Conservation (phyloP, 1,140 invertebrate species). For the Platorchestia sp. region DNA sequence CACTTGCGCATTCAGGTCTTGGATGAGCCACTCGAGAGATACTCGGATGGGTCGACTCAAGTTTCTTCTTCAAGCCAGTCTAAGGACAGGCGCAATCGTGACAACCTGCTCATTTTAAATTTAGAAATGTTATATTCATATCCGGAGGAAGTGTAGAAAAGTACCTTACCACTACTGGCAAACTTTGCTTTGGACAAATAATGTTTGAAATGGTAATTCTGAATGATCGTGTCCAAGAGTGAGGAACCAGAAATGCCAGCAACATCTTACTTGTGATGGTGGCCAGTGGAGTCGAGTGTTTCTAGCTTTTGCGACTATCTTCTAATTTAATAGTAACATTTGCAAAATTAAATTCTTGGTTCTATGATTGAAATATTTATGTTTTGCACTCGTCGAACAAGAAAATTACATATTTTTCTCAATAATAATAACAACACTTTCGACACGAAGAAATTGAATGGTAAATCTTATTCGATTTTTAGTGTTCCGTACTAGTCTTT, state of each 20-base stretch:
- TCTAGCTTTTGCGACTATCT: not conserved
- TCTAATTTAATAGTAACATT: not conserved
- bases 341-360: no score
- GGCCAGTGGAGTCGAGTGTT: not conserved
- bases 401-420: no score
- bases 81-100: not conserved
- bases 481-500: no score
- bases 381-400: no score
- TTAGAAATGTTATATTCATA: not conserved
- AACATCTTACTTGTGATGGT: not conserved
- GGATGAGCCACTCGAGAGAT: slow-evolving; percentile 35
- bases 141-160: not conserved
- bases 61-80: not conserved
- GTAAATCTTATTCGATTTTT: no score
- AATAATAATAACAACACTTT: no score
- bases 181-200: not conserved
- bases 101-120: not conserved
- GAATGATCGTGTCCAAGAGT: not conserved
- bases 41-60: not conserved
- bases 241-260: not conserved
- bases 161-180: not conserved
- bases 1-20: slow-evolving; percentile 31
- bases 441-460: no score
- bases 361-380: no score
- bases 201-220: not conserved